Evolutionary conservation across 2,113 vertebrate genomes (phyloP).

Genomic region (Cromileptes altivelis): DNA sequence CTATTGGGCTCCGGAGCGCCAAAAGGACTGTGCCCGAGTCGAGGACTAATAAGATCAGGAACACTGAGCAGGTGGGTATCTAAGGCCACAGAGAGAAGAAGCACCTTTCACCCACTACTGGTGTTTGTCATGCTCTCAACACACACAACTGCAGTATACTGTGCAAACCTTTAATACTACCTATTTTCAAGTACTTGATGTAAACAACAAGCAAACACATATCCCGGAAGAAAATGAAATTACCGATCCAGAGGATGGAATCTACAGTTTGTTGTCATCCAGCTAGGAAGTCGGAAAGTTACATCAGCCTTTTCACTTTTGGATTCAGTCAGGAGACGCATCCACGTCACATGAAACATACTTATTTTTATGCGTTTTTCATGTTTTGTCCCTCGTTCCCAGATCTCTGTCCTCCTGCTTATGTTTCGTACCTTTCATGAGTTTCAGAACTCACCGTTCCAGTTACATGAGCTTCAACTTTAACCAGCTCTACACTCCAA

Average conservation of each 20-base stretch:
- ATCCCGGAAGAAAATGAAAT: slow-evolving; percentile 67
- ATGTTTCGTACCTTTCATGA: slow-evolving; percentile 71
- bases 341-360: slow-evolving; percentile 14
- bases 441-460: slow-evolving; percentile 33
- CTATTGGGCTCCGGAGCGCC: slow-evolving; percentile 23
- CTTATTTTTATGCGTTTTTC: background rate
- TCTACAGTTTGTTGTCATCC: slow-evolving; percentile 67
- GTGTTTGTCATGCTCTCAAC: slow-evolving; percentile 60
- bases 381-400: background rate
- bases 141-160: slow-evolving; percentile 54
- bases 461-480: slow-evolving; percentile 14
- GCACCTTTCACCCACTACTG: slow-evolving; percentile 67
- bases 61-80: slow-evolving; percentile 61
- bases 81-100: slow-evolving; percentile 80
- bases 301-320: slow-evolving; percentile 51
- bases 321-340: slow-evolving; percentile 58
- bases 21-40: slow-evolving; percentile 27
- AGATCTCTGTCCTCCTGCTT: slow-evolving; percentile 12
- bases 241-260: slow-evolving; percentile 38
- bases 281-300: slow-evolving; percentile 35
- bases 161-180: slow-evolving; percentile 63
- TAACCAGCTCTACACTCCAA: slow-evolving; percentile 20
- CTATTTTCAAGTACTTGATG: slow-evolving; percentile 80
- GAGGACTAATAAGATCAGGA: slow-evolving; percentile 54
- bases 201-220: slow-evolving; percentile 72